These are phyloP conservation scores for Aplysia californica DNA, from an alignment of 1,140 invertebrate species.

Conservation along the genomic window DNA sequence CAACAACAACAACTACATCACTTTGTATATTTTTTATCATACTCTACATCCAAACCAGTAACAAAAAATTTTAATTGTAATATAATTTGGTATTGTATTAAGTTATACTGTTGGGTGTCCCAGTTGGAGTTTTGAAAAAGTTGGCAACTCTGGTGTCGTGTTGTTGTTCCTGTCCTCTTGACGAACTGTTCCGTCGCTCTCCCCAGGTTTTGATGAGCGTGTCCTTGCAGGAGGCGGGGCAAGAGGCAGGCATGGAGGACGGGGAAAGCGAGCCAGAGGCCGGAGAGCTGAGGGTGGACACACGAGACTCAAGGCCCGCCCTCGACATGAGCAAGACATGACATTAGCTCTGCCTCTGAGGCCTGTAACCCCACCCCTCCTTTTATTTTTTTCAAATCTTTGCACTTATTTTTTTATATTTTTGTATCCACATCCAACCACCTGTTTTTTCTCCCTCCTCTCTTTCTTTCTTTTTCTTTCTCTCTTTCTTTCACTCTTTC, in stretches of 20 bases:
- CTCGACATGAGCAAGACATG: no score
- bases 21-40: background rate
- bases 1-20: no score
- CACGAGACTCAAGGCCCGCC: no score
- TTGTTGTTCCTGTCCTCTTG: background rate
- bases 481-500: no score
- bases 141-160: background rate
- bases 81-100: background rate
- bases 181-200: background rate
- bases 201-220: constrained; percentile 1
- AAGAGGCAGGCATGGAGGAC: background rate
- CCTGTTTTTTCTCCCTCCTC: no score
- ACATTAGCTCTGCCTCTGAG: no score
- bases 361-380: no score
- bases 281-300: constrained; percentile 10
- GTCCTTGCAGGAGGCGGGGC: background rate
- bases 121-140: background rate
- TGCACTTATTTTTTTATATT: no score
- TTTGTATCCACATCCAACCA: no score
- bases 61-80: background rate
- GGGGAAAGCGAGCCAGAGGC: background rate
- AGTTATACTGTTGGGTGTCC: background rate
- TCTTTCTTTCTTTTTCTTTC: no score
- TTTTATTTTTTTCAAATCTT: no score
- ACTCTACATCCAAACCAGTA: background rate